Evolutionary conservation across 2,797 vertebrate genomes (phyloP), one percentile per base, ranked within the genome.

Genomic region (Hemibagrus guttatus): DNA sequence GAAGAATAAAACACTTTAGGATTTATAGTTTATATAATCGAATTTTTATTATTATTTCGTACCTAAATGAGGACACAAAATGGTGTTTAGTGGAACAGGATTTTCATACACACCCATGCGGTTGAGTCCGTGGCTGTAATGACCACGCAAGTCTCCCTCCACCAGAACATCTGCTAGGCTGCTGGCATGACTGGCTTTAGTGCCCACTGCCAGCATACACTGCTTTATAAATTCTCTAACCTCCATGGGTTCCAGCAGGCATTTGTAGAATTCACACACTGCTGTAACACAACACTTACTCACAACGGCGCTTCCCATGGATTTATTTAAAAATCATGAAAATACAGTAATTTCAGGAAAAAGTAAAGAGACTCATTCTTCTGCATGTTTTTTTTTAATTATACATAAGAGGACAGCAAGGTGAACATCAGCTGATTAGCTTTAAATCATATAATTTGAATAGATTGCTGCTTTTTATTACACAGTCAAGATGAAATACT

Each of bases 101-200:
- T 9, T 31, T 16, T 28, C 31, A 72, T 74, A 92, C 94, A 90
- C 14, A 96, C 96, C 95, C 93, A 95, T 93, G 86, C 95, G 91
- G 91, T 96, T 96, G 81, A 96, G 95, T 39, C 96, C 95, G 2
- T 96, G 95, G 90, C 96, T 96, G 91, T 95, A 95, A 92, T 96
- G 96, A 1, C 95, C 96, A 39, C 95, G 92, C 89, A 89, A 83
- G 91, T 96, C 95, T 8, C 94, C 96, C 83, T 95, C 95, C 87
- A 96, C 94, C 90, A 96, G 91, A 35, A 96, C 95, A 86, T 95
- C 91, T 0, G 96, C 95, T 90, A 96, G 91, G 88, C 94, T 94
- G 71, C 49, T 86, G 39, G 94, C 95, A 4, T 96, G 96, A 88
- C 94, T 92, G 0, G 81, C 80, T 83, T 94, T 90, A 72, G 95